Percentiles rank a stretch among this genome's conserved stretches.
Evolutionary conservation across 2,797 vertebrate species (phyloP).

Genomic region (Rhabdomys pumilio): DNA sequence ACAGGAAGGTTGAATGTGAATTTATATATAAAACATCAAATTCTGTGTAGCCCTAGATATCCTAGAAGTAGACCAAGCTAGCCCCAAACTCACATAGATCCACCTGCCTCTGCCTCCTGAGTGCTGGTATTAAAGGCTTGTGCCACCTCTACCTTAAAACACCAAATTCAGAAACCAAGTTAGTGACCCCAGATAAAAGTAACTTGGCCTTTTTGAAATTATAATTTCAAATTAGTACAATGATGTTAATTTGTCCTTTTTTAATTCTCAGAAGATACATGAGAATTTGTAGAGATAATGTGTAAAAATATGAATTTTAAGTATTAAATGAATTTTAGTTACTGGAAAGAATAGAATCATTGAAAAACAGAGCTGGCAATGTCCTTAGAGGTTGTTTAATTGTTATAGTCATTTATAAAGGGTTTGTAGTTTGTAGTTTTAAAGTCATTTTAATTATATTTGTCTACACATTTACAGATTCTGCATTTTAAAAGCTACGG

Average conservation of each 20-base stretch:
- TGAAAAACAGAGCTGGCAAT: neutral
- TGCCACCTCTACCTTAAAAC: neutral
- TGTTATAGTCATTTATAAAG: neutral
- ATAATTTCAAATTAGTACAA: slow-evolving; percentile 45
- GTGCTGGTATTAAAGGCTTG: neutral
- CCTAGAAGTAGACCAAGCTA: neutral
- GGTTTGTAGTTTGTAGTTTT: too few species aligned
- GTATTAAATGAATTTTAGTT: neutral
- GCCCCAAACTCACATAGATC: neutral
- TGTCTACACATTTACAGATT: neutral
- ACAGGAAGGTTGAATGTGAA: neutral
- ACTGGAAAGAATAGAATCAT: slow-evolving; percentile 18
- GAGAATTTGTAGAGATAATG: slow-evolving; percentile 25
- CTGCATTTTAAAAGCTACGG: neutral
- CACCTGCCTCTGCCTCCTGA: neutral
- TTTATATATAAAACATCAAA: neutral
- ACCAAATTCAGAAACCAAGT: neutral
- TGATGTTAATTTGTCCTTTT: slow-evolving; percentile 34
- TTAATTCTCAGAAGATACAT: neutral
- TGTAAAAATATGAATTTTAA: slow-evolving; percentile 6
- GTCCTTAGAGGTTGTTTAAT: neutral
- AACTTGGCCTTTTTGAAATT: neutral
- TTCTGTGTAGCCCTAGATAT: neutral
- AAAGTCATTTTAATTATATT: slow-evolving; percentile 16
- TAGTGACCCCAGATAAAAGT: neutral